These are phyloP conservation scores for Hyaena hyaena DNA, from an alignment of 2,113 vertebrate genomes.

Conservation along the genomic window DNA sequence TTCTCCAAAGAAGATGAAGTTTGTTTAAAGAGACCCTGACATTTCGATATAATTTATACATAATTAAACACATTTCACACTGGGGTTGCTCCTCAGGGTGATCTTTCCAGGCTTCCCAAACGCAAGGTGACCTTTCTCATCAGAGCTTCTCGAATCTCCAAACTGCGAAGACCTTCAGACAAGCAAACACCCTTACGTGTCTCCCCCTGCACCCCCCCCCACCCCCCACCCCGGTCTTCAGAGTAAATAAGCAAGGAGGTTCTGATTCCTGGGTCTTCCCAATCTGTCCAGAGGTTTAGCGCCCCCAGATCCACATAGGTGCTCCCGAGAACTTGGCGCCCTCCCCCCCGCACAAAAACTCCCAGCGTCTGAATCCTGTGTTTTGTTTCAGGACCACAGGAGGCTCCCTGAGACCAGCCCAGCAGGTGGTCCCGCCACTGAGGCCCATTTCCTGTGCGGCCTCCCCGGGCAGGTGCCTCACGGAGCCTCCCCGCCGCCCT, in stretches of 20 bases:
- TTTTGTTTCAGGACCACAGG: not conserved
- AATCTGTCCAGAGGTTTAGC: not conserved
- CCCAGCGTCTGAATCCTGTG: not conserved
- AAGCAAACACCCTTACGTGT: fast-evolving
- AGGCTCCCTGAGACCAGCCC: not conserved
- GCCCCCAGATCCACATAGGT: not conserved
- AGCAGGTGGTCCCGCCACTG: not conserved
- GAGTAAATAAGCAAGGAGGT: too few relatives aligned
- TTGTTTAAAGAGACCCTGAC: not conserved
- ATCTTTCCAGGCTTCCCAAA: not conserved
- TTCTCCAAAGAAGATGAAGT: not conserved
- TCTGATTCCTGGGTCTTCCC: not conserved
- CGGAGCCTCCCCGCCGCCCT: not conserved
- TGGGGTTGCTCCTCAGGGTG: not conserved
- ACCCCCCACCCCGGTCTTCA: fast-evolving
- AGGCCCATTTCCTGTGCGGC: not conserved
- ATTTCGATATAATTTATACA: not conserved
- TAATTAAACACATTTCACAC: not conserved
- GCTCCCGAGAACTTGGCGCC: fast-evolving
- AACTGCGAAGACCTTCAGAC: not conserved
- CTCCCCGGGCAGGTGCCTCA: not conserved
- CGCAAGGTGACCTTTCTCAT: fast-evolving
- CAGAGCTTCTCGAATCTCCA: not conserved
- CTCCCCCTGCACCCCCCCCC: not conserved
- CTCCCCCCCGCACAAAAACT: not conserved